Base-by-base conservation (phyloP, 2,888 invertebrate genomes). In the Phrixothrix hirtus region DNA sequence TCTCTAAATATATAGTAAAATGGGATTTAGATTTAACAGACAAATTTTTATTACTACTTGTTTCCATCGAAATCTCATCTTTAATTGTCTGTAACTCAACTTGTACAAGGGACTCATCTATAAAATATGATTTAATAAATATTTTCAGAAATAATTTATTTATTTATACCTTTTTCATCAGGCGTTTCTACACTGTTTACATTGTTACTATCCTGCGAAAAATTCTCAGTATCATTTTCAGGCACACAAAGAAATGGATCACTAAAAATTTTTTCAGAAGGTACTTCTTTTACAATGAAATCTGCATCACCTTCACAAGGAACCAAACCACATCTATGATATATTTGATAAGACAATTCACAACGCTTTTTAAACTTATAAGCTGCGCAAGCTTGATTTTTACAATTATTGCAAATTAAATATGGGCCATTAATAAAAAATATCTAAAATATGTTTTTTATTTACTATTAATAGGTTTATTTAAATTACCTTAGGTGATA, bases 331-430 rank as follows among this genome's bases (percentile, higher is more conserved):
- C 37, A 45, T 36, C 36, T 16, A 10, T 30, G 12, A 13, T 36
- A 37, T 17, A 45, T 45, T 2, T 27, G 36, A 2, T 12, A 35
- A 16, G 45, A 36, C 1, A 36, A n/a, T 11, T 35, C 36, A 30
- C 35, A 45, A 1, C 45, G 45, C 13, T 37, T 45, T 11, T 36
- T 45, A 36, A 45, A 45, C 16, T 17, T 36, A 17, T 45, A 45
- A 7, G 45, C 36, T 5, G 37, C 36, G 16, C 36, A 29, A 15
- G 45, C 45, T 30, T 45, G 27, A n/a, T 7, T 7, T n/a, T 36
- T 45, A 13, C 45, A 45, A 29, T 35, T 45, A 11, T 37, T 45
- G 12, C 45, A 45, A 5, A 45, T 36, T 37, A 45, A 30, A 14
- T 45, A 27, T 2, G 45, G 45, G 1, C 45, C 45, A n/a, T 27